These are phyloP conservation scores for Galaxias olidus DNA, from an alignment of 2,797 vertebrate species.

Conservation along the genomic window DNA sequence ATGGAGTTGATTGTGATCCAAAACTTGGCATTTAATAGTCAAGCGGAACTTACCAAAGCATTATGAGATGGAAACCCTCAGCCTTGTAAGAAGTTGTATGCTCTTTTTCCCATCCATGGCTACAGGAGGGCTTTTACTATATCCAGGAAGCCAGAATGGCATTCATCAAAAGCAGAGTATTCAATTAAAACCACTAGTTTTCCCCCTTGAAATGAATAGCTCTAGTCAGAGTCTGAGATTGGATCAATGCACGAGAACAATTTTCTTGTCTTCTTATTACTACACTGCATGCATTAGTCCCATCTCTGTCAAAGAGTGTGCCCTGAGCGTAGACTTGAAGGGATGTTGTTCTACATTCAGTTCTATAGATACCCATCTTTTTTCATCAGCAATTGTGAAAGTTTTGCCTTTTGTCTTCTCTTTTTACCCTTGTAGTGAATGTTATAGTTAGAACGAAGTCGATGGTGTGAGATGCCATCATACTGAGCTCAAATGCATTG, in stretches of 20 bases:
- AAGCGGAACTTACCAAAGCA: constrained; percentile 71
- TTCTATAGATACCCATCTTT: no score
- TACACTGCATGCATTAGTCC: constrained; percentile 45
- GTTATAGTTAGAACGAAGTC: no score
- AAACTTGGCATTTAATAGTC: constrained; percentile 61
- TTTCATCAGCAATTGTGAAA: no score
- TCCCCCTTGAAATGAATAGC: constrained; percentile 60
- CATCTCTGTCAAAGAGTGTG: constrained; percentile 48
- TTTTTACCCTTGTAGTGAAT: no score
- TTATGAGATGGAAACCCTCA: constrained; percentile 76
- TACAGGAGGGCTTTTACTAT: constrained; percentile 32
- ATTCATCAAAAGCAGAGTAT: constrained; percentile 67
- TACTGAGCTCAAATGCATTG: no score
- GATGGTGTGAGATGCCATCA: no score
- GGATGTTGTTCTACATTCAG: no score
- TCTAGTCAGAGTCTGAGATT: constrained; percentile 61
- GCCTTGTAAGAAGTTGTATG: constrained; percentile 69
- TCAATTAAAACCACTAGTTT: constrained; percentile 65
- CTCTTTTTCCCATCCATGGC: constrained; percentile 52
- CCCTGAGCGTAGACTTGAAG: no score
- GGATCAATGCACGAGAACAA: constrained; percentile 61
- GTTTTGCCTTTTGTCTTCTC: no score
- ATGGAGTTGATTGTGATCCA: constrained; percentile 51
- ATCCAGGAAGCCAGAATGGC: constrained; percentile 58
- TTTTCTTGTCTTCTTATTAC: no score